Conservation (phyloP, 2,888 invertebrate species). For the Odiellus spinosus region DNA sequence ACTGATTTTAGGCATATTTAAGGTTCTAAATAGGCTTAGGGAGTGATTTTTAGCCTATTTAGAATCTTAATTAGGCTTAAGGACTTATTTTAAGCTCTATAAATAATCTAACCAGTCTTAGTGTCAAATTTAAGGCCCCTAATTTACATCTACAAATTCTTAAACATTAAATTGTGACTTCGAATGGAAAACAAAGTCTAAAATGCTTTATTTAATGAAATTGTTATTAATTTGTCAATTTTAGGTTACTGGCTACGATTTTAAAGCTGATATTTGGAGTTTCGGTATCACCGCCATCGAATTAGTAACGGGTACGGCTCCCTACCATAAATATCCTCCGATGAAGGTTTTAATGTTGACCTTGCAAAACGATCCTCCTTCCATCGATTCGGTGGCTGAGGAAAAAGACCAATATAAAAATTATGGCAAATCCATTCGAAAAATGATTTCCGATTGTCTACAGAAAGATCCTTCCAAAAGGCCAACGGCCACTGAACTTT, state of each 20-base stretch:
- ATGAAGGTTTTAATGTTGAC: constrained; percentile 96
- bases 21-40: no score
- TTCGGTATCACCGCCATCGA: constrained; percentile 96
- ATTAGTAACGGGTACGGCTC: constrained; percentile 94
- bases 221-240: constrained; percentile 19
- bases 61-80: no score
- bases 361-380: constrained; percentile 93
- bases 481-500: constrained; percentile 82
- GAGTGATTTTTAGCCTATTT: no score
- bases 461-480: constrained; percentile 85
- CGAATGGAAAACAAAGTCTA: no score
- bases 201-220: no score
- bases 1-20: no score
- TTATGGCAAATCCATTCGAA: constrained; percentile 91
- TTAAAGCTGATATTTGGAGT: constrained; percentile 89
- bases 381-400: constrained; percentile 82
- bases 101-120: no score
- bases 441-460: constrained; percentile 89
- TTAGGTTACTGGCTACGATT: constrained; percentile 90
- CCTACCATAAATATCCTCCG: constrained; percentile 96
- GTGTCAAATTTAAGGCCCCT: no score
- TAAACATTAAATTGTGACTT: no score
- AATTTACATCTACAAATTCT: no score
- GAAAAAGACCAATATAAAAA: constrained; percentile 96
- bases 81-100: no score